phyloP scores from a whole-genome alignment of 2,888 invertebrate genomes.

The Ctenicera cuprea region DNA sequence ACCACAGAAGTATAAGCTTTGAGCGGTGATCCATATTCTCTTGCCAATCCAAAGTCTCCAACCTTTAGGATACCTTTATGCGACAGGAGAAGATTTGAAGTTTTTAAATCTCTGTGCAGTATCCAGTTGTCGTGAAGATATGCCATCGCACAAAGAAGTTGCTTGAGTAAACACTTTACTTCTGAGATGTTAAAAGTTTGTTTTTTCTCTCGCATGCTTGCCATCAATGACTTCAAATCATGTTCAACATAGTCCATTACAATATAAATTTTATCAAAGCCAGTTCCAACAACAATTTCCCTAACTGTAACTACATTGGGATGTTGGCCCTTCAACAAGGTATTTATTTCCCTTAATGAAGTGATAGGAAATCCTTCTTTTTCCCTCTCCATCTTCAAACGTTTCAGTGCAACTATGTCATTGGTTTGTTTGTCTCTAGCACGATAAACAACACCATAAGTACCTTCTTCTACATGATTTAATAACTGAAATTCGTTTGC shows the following conservation, averaged over 20 bases:
- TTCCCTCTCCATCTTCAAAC: constrained; percentile 99
- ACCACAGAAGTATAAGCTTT: constrained; percentile 97
- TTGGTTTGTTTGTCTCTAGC: constrained; percentile 97
- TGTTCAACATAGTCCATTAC: constrained; percentile 99
- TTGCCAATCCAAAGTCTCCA: constrained; percentile 95
- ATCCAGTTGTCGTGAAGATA: constrained; percentile 99
- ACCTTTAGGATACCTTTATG: constrained; percentile 82
- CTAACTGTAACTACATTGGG: constrained; percentile 98
- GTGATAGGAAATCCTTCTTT: constrained; percentile 99
- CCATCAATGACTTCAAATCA: constrained; percentile 98
- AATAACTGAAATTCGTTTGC: constrained; percentile 99
- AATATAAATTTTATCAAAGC: constrained; percentile 98
- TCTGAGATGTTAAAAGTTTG: constrained; percentile 86
- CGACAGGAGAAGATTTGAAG: constrained; percentile 96
- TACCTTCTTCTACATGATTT: constrained; percentile 99
- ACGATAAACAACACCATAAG: constrained; percentile 98
- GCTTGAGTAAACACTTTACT: constrained; percentile 96
- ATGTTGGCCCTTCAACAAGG: constrained; percentile 95
- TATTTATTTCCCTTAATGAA: constrained; percentile 98
- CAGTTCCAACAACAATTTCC: constrained; percentile 99
- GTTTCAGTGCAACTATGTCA: constrained; percentile 97
- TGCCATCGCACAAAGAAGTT: constrained; percentile 92
- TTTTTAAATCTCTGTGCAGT: constrained; percentile 97
- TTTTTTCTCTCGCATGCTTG: constrained; percentile 93
- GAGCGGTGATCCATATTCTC: constrained; percentile 98